Conservation (phyloP, 2,797 vertebrate species). For the Syngnathus rostellatus region DNA sequence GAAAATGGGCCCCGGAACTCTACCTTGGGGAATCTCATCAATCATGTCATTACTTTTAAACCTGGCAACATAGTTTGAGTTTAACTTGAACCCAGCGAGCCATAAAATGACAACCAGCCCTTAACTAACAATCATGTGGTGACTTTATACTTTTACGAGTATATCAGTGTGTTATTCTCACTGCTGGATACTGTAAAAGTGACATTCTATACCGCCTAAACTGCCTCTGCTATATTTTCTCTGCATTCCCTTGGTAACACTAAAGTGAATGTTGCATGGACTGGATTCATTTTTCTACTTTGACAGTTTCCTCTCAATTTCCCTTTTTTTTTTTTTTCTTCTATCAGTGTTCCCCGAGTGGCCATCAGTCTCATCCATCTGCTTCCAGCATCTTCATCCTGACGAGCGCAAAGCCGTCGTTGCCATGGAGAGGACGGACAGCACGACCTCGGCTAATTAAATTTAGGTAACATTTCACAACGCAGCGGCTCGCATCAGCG, state of each 20-base stretch:
- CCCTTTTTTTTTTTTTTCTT: background rate
- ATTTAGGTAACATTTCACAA: too few species aligned
- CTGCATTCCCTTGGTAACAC: conserved; percentile 51
- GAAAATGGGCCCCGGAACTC: too few species aligned
- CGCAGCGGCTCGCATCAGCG: too few species aligned
- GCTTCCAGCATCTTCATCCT: too few species aligned
- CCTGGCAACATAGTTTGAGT: too few species aligned
- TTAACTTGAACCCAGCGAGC: too few species aligned
- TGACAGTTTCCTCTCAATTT: background rate
- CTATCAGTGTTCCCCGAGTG: background rate
- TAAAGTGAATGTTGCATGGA: conserved; percentile 35
- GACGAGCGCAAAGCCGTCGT: too few species aligned
- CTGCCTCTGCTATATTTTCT: conserved; percentile 21
- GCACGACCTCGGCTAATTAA: too few species aligned
- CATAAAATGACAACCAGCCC: background rate
- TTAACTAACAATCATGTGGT: conserved; percentile 7
- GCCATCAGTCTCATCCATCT: background rate
- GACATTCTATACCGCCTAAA: conserved; percentile 13
- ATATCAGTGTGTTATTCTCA: background rate
- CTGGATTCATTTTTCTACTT: conserved; percentile 23
- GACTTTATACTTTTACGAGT: background rate
- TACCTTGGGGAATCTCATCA: too few species aligned
- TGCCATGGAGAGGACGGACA: too few species aligned
- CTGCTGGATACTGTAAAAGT: conserved; percentile 9
- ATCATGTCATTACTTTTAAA: too few species aligned